These are phyloP conservation scores for Lycia hirtaria DNA, from an alignment of 2,888 invertebrate species.

Conservation along the genomic window DNA sequence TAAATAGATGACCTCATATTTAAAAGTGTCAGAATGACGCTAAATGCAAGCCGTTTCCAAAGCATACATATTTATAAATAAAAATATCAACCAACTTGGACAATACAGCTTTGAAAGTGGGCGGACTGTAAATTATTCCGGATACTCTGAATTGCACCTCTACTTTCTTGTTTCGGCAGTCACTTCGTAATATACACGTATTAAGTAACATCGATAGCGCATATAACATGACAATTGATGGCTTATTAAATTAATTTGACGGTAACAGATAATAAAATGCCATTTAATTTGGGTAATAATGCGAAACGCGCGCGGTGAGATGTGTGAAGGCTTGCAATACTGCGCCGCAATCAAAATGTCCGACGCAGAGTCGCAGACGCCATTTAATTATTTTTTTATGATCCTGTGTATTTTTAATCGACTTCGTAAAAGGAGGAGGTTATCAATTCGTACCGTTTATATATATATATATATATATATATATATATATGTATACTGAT, in stretches of 20 bases:
- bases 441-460: too few relatives aligned
- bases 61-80: too few relatives aligned
- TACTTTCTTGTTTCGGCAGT: slow-evolving; percentile 11
- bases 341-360: slow-evolving; percentile 9
- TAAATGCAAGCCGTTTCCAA: too few relatives aligned
- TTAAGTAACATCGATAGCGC: slow-evolving; percentile 36
- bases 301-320: slow-evolving; percentile 30
- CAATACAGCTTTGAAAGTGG: not conserved
- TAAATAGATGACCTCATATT: too few relatives aligned
- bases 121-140: slow-evolving; percentile 2
- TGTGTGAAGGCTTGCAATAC: slow-evolving; percentile 18
- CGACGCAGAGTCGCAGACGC: not conserved
- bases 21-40: too few relatives aligned
- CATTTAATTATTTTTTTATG: too few relatives aligned
- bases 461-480: too few relatives aligned
- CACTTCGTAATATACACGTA: slow-evolving; percentile 30
- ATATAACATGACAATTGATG: slow-evolving; percentile 45
- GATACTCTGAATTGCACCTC: not conserved
- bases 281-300: slow-evolving; percentile 44
- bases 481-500: too few relatives aligned
- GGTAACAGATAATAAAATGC: slow-evolving; percentile 45
- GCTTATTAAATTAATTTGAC: slow-evolving; percentile 49
- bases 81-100: not conserved
- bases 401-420: too few relatives aligned
- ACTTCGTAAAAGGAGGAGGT: too few relatives aligned